Base-by-base conservation (phyloP, 92 coral and sea anemone species). In the Actinernus sp. region DNA sequence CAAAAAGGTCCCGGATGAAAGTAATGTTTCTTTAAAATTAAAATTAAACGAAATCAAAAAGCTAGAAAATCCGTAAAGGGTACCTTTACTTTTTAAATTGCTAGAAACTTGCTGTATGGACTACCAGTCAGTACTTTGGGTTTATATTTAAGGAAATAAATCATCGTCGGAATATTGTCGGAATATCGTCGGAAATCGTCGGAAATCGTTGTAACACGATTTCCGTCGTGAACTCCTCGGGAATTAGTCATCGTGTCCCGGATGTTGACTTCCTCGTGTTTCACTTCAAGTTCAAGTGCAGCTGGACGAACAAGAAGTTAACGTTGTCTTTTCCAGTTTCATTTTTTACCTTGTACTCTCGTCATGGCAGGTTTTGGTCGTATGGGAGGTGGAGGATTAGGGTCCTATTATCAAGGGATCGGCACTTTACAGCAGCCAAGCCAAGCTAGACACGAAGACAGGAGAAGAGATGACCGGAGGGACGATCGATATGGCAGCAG, bases 351-450 rank as follows among this genome's bases (percentile, higher is more conserved):
- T 25, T 48, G n/a, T 25, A 14, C 17, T 17, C 13, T 68, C 75
- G 17, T 25, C 14, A 70, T 70, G 78, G 77, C 78, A 41, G 78
- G 67, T 6, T 70, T 70, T 57, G 58, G 48, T 41, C 63, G 78
- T 31, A 44, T 70, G 39, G 57, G 78, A 20, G 32, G 75, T 17
- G 67, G 78, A 29, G 66, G 65, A 9, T 55, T 55, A 43, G 66
- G 66, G 6, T 55, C 65, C 31, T 62, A 55, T 22, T 70, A 70
- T 54, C 26, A 65, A 4, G 66, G 66, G 2, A 5, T 54, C 0
- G 32, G 25, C 38, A 58, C 45, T 29, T 22, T 70, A 18, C 66
- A 44, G 10, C 66, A 55, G 21, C 52, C 52, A 4, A 45, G 11
- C 8, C 10, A 9, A 4, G 18, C 18, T 4, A 5, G 46, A 41